phyloP scores from a whole-genome alignment of 2,113 vertebrate species.

The Mugil cephalus region DNA sequence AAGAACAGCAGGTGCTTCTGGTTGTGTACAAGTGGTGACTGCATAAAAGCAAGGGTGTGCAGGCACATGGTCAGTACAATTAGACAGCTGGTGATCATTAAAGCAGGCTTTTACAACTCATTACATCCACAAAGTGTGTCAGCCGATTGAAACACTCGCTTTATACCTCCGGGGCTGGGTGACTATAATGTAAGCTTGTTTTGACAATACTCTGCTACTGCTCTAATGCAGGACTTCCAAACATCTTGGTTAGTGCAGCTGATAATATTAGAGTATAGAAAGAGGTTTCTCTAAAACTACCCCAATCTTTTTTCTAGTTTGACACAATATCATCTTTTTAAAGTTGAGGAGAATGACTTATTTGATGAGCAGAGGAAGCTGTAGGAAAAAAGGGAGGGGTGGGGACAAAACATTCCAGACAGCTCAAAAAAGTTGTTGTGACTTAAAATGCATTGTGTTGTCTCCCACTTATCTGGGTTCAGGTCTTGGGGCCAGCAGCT shows the following conservation, averaged over 20 bases:
- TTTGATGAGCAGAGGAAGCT: conserved; percentile 50
- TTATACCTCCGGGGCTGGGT: neutral
- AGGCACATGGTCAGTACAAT: conserved; percentile 7
- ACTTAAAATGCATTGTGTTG: too few relatives aligned
- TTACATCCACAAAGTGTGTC: conserved; percentile 22
- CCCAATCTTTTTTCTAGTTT: neutral
- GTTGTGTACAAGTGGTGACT: neutral
- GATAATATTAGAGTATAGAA: conserved; percentile 7
- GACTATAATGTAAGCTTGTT: neutral
- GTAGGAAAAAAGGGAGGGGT: neutral
- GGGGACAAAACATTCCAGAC: conserved; percentile 20
- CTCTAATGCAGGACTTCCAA: conserved; percentile 1
- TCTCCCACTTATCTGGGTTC: too few relatives aligned
- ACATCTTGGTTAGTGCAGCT: neutral
- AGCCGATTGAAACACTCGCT: conserved; percentile 10
- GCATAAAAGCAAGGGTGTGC: neutral
- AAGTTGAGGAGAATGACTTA: conserved; percentile 35
- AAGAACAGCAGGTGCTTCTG: conserved; percentile 3
- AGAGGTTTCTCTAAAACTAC: conserved; percentile 19
- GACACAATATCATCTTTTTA: conserved; percentile 10
- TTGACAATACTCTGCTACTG: neutral
- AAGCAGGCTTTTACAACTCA: conserved; percentile 25
- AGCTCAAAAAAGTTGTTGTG: conserved; percentile 4
- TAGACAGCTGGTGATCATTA: conserved; percentile 42
- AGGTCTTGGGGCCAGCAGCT: too few relatives aligned